Evolutionary conservation across 2,888 invertebrate genomes (phyloP).

Genomic region (Bombylius major): DNA sequence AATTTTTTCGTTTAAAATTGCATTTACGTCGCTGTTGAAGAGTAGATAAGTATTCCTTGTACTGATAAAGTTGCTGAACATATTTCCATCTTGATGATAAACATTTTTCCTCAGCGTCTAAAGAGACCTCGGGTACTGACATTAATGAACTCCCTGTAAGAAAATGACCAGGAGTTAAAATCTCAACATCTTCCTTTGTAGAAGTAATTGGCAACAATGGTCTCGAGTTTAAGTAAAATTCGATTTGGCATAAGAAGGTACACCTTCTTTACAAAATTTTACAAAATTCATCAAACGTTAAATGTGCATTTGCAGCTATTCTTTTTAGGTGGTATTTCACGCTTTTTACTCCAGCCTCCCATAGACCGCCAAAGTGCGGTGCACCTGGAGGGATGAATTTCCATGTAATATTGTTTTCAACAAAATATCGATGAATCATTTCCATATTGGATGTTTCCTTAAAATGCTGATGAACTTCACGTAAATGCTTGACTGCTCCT

Average conservation of each 20-base stretch:
- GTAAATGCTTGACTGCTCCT: conserved; percentile 8
- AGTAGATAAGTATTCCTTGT: not conserved
- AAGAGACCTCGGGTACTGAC: not conserved
- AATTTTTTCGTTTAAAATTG: not conserved
- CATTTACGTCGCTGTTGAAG: not conserved
- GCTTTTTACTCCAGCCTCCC: not conserved
- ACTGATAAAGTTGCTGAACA: not conserved
- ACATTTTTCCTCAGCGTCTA: not conserved
- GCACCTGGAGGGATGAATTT: conserved; percentile 3
- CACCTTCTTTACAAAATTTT: too few species aligned
- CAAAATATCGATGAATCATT: not conserved
- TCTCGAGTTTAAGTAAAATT: not conserved
- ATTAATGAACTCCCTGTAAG: not conserved
- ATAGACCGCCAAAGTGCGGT: conserved; percentile 4
- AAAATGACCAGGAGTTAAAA: conserved; percentile 5
- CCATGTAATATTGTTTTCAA: conserved; percentile 15
- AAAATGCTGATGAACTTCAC: conserved; percentile 1
- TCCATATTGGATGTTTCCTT: not conserved
- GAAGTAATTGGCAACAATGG: not conserved
- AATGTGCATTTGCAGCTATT: not conserved
- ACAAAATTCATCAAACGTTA: conserved; percentile 16
- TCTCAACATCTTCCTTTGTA: not conserved
- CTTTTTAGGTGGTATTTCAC: conserved; percentile 1
- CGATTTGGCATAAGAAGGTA: conserved; percentile 17
- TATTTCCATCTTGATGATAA: not conserved